Conservation (phyloP, 2,888 invertebrate species). For the Eueremaeus valkanovi region DNA sequence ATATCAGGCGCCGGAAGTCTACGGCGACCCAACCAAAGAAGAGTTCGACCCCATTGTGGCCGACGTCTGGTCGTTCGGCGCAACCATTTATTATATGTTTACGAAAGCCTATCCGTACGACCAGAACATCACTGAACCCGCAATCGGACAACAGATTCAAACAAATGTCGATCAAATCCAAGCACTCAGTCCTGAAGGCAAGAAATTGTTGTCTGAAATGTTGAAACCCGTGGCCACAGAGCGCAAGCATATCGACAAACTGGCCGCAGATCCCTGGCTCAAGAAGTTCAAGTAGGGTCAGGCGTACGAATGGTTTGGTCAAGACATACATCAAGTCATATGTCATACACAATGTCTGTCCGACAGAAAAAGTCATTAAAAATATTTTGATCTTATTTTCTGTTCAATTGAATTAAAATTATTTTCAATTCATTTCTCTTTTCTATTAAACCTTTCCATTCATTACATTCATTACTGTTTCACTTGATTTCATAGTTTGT, state of each 20-base stretch:
- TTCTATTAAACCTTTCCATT: no score
- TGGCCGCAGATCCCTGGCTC: constrained; percentile 5
- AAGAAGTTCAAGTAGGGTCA: constrained; percentile 3
- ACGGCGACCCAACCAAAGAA: constrained; percentile 29
- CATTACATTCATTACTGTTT: no score
- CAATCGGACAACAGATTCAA: constrained; percentile 10
- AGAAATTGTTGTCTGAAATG: constrained; percentile 14
- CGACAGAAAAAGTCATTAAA: no score
- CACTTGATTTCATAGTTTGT: no score
- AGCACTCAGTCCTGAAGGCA: not conserved
- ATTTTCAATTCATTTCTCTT: no score
- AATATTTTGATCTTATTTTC: no score
- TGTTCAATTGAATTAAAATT: no score
- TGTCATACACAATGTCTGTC: no score
- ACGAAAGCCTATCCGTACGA: constrained; percentile 31
- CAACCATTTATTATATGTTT: constrained; percentile 23
- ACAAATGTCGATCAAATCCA: not conserved
- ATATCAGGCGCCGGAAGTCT: constrained; percentile 39
- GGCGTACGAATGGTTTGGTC: no score
- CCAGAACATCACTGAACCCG: not conserved
- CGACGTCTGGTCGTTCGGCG: constrained; percentile 38
- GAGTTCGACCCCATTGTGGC: constrained; percentile 37
- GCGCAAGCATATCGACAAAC: constrained; percentile 35
- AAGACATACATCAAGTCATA: no score
- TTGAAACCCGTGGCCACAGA: constrained; percentile 5